These are phyloP conservation scores for Gymnosoma rotundatum DNA, from an alignment of 2,888 invertebrate genomes.

Conservation along the genomic window DNA sequence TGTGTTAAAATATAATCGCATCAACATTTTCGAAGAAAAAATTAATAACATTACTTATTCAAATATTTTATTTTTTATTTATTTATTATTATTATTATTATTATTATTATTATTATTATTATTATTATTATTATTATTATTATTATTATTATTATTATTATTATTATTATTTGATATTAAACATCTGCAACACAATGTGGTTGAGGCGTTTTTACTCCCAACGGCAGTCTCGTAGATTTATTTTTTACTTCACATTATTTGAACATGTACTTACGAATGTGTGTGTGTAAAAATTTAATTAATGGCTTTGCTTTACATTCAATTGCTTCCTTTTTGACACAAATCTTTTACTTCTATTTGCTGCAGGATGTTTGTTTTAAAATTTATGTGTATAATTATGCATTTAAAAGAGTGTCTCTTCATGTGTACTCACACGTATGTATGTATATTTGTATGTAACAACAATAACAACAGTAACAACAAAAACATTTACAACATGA, in stretches of 20 bases:
- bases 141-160: no score
- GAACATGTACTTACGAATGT: not conserved
- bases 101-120: no score
- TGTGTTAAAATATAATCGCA: no score
- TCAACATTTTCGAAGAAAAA: no score
- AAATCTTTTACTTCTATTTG: constrained; percentile 46
- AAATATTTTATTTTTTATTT: no score
- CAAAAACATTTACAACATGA: constrained; percentile 10
- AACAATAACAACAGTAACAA: constrained; percentile 5
- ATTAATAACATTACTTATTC: no score
- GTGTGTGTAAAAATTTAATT: constrained; percentile 38
- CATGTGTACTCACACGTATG: not conserved
- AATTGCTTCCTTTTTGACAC: constrained; percentile 67
- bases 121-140: no score
- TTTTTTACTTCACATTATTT: not conserved
- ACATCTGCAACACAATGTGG: no score
- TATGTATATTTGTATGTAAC: not conserved
- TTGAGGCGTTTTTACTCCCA: no score
- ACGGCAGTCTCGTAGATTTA: no score
- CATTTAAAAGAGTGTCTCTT: constrained; percentile 37
- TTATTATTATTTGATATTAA: no score
- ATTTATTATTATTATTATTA: no score
- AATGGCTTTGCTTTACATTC: constrained; percentile 52
- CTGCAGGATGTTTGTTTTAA: constrained; percentile 57
- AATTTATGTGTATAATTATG: constrained; percentile 57